These are phyloP conservation scores for Scrobipalpa costella DNA, from an alignment of 2,888 invertebrate genomes.

Conservation along the genomic window DNA sequence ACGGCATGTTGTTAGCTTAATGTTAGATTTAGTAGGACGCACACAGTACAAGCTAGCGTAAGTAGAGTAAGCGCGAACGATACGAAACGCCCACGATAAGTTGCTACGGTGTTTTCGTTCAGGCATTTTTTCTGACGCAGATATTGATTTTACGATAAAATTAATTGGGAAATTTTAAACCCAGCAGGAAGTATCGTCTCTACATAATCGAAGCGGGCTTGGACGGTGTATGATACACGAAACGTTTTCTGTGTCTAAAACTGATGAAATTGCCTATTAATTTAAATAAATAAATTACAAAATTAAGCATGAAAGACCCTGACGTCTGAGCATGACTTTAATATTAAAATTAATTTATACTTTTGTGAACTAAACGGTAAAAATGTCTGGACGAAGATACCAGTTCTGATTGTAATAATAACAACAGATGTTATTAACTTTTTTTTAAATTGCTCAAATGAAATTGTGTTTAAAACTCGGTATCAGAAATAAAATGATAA, in stretches of 20 bases:
- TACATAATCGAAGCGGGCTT: no score
- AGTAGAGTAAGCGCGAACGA: conserved; percentile 41
- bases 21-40: conserved; percentile 43
- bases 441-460: not conserved
- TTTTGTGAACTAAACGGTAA: no score
- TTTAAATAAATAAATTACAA: no score
- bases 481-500: no score
- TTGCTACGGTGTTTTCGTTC: not conserved
- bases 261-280: no score
- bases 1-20: conserved; percentile 32
- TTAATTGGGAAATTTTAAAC: no score
- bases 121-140: conserved; percentile 32
- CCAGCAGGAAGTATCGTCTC: no score
- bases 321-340: no score
- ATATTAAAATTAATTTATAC: no score
- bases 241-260: not conserved
- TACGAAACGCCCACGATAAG: not conserved
- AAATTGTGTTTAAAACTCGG: not conserved
- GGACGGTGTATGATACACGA: no score
- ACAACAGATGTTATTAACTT: not conserved
- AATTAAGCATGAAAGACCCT: no score
- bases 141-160: conserved; percentile 33
- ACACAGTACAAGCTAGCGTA: conserved; percentile 72
- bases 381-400: not conserved
- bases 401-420: not conserved